Evolutionary conservation across 1,140 invertebrate genomes (phyloP).

Genomic region (Aphaenogaster ashmeadi): DNA sequence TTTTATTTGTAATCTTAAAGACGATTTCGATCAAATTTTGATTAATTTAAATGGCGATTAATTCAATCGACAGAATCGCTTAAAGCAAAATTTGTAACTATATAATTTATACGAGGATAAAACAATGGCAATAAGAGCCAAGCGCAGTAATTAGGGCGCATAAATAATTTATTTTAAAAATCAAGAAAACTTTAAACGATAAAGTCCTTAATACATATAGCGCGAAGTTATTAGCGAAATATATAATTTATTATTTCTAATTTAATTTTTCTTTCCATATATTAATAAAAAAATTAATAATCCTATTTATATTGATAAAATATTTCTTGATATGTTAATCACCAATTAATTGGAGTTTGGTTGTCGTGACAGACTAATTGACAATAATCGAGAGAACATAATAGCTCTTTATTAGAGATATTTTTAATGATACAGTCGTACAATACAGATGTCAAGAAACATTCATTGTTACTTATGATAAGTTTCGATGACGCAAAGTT

Average conservation of each 20-base stretch:
- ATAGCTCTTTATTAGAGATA: conserved; percentile 30
- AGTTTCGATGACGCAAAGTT: background rate
- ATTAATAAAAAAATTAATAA: background rate
- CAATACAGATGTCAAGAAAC: conserved; percentile 25
- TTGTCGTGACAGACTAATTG: background rate
- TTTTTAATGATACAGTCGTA: conserved; percentile 8
- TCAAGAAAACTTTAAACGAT: too few relatives aligned
- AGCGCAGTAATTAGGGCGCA: too few relatives aligned
- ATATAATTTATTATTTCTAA: background rate
- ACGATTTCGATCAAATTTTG: background rate
- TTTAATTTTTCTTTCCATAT: background rate
- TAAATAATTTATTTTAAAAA: too few relatives aligned
- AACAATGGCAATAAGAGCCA: too few relatives aligned
- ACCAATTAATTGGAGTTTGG: background rate
- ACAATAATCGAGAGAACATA: conserved; percentile 9
- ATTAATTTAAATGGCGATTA: background rate
- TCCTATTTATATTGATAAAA: background rate
- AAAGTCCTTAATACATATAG: too few relatives aligned
- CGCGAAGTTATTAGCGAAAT: too few relatives aligned
- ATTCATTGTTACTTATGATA: conserved; percentile 38
- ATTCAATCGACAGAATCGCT: background rate
- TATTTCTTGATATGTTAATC: background rate
- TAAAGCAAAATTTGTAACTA: background rate
- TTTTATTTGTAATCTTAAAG: background rate
- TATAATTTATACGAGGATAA: too few relatives aligned